Percentiles rank a stretch among this genome's conserved stretches.
These are phyloP conservation scores for Esox masquinongy DNA, from an alignment of 2,797 vertebrate species.

Conservation along the genomic window DNA sequence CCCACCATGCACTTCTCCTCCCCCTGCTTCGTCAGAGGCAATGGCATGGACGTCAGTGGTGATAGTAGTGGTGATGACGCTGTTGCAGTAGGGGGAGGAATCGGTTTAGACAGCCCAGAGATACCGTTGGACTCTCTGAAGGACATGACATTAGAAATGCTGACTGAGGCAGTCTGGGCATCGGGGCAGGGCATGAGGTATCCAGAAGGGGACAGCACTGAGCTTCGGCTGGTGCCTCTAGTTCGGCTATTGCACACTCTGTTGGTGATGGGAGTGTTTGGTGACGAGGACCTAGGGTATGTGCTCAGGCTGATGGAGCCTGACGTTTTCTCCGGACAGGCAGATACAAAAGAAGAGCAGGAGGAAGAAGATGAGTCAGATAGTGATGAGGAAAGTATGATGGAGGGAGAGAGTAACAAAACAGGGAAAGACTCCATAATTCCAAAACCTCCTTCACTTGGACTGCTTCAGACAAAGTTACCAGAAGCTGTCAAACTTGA, in stretches of 20 bases:
- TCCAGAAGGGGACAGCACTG: conserved; percentile 89
- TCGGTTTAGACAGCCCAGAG: conserved; percentile 82
- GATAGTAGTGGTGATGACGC: neutral
- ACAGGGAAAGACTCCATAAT: conserved; percentile 38
- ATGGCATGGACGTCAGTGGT: conserved; percentile 26
- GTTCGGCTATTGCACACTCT: conserved; percentile 87
- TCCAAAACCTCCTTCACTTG: conserved; percentile 76
- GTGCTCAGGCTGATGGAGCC: conserved; percentile 87
- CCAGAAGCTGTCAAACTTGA: conserved; percentile 93
- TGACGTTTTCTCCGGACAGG: conserved; percentile 72
- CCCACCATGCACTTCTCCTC: conserved; percentile 84
- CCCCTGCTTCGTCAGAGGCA: conserved; percentile 82
- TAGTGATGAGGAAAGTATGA: conserved; percentile 29
- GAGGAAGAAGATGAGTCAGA: conserved; percentile 40
- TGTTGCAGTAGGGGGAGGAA: conserved; percentile 57
- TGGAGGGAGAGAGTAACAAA: conserved; percentile 22
- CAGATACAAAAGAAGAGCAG: conserved; percentile 46
- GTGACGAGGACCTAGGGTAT: conserved; percentile 81
- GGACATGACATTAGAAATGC: conserved; percentile 86
- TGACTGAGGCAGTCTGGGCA: conserved; percentile 83
- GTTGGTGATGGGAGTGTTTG: conserved; percentile 87
- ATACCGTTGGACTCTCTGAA: conserved; percentile 88
- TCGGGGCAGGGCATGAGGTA: conserved; percentile 83
- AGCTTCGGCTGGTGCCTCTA: conserved; percentile 89
- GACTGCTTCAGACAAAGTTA: conserved; percentile 91